Base-by-base conservation (phyloP, 2,113 vertebrate species). In the Dascyllus trimaculatus region DNA sequence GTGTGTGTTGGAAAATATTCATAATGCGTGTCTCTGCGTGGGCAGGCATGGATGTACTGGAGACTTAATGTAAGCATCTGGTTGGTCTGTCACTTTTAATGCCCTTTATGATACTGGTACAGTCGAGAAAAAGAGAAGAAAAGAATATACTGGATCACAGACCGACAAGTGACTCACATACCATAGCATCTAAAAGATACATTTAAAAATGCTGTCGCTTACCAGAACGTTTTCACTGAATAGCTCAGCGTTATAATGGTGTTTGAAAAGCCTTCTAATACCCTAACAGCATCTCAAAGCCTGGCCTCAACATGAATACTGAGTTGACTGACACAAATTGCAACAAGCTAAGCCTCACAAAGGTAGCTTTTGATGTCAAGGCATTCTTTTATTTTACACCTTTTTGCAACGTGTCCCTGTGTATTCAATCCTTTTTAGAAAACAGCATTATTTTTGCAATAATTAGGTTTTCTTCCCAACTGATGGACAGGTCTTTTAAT, bases 1-100 rank as follows among this genome's bases (percentile, higher is more conserved):
- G 18, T 70, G 32, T 46, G 38, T 46, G 61, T 72, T 10, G 38
- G 45, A 51, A 25, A 38, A 57, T 25, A 51, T 65, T 57, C 68
- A 45, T 70, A n/a, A 19, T 45, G 38, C 2, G 19, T 13, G 19
- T 56, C 1, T 53, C 17, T 61, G 18, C 0, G 1, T 59, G 21
- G 1, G 26, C 58, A 10, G 46, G 4, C 63, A 46, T 24, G 18
- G 17, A 25, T 57, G 7, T 21, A 53, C 13, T 18, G 2, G 2
- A 60, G 18, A 21, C 26, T 15, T 32, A 29, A 4, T 40, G 15
- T 58, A 13, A 49, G 35, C n/a, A 26, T 35, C 43, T 40, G 53
- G 1, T 35, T 35, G 2, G 40, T 38, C 15, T 38, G 38, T 48
- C 35, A 59, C 22, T 6, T 4, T 14, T 38, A 40, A 19, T 26